phyloP scores from a whole-genome alignment of 2,113 vertebrate genomes.

The Semicossyphus pulcher region DNA sequence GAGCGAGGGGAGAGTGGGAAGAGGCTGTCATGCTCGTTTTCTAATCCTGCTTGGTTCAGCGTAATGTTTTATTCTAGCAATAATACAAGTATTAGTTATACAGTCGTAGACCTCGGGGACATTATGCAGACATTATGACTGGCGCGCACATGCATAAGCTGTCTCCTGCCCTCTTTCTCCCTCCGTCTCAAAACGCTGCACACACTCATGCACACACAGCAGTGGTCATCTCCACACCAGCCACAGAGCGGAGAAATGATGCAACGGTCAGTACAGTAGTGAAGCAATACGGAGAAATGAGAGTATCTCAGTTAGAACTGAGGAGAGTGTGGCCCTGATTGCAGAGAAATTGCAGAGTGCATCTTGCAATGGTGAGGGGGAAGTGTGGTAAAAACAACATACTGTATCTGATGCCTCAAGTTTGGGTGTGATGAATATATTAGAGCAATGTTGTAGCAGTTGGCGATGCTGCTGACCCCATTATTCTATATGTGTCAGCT shows the following conservation, averaged over 20 bases:
- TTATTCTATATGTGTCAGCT: slow-evolving; percentile 55
- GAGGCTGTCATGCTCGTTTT: slow-evolving; percentile 72
- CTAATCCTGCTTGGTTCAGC: slow-evolving; percentile 68
- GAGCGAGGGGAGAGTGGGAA: slow-evolving; percentile 47
- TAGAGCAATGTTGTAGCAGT: slow-evolving; percentile 26
- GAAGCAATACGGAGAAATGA: slow-evolving; percentile 56
- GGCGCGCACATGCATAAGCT: slow-evolving; percentile 42
- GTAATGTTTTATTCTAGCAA: slow-evolving; percentile 71
- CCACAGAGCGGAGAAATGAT: slow-evolving; percentile 33
- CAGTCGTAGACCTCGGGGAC: slow-evolving; percentile 61
- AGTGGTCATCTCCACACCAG: slow-evolving; percentile 46
- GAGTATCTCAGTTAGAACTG: slow-evolving; percentile 26
- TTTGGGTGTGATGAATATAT: slow-evolving; percentile 58
- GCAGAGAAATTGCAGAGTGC: slow-evolving; percentile 23
- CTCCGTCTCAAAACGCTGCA: not conserved
- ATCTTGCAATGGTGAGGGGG: slow-evolving; percentile 33
- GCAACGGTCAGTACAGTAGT: slow-evolving; percentile 37
- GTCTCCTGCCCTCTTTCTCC: slow-evolving; percentile 4
- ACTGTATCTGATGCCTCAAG: slow-evolving; percentile 47
- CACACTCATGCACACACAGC: slow-evolving; percentile 25
- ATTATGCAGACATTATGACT: slow-evolving; percentile 63
- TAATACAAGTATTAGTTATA: slow-evolving; percentile 76
- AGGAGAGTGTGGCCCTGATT: slow-evolving; percentile 21
- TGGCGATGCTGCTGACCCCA: slow-evolving; percentile 42
- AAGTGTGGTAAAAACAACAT: slow-evolving; percentile 34